Evolutionary conservation across 2,113 vertebrate genomes (phyloP), one percentile per base, ranked within the genome.

Genomic region (Todiramphus chloris): DNA sequence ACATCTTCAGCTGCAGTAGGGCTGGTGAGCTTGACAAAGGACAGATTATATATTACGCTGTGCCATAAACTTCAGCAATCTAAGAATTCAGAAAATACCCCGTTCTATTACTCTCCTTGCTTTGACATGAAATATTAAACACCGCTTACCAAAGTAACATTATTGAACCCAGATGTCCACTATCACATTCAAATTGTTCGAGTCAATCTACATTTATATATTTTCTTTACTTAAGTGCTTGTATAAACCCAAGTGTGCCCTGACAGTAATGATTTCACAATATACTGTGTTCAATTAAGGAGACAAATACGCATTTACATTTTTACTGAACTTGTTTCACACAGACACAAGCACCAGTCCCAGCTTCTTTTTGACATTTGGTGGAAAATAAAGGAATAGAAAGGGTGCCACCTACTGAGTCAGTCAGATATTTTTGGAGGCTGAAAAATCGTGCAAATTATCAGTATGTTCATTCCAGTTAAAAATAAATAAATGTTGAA

Each of bases 101-200:
- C 0, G 13, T 92, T 75, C 97, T 97, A 95, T 97, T 96, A 96
- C 94, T 93, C 94, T 86, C 92, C 94, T 87, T 17, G 16, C 89
- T 92, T 92, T 97, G 97, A 97, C 97, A 97, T 98, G 98, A 98
- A 98, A 98, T 98, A 98, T 98, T 98, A 98, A 98, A 98, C 98
- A 98, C 95, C 48, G 93, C 96, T 97, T 98, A 98, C 96, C 96
- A 97, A 97, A 97, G 97, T 97, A 96, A 96, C 55, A 4, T 97
- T 98, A 98, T 98, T 98, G 97, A 97, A 98, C 95, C 97, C 98
- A 98, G 98, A 98, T 98, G 98, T 98, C 95, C 6, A 41, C 97
- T 98, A 98, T 98, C 97, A 97, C 97, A 91, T 97, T 97, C 97
- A 97, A 97, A 98, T 97, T 97, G 97, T 90, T 97, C 96, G 91